These are phyloP conservation scores for Chouioia cunea DNA, from an alignment of 2,888 invertebrate genomes.

Conservation along the genomic window DNA sequence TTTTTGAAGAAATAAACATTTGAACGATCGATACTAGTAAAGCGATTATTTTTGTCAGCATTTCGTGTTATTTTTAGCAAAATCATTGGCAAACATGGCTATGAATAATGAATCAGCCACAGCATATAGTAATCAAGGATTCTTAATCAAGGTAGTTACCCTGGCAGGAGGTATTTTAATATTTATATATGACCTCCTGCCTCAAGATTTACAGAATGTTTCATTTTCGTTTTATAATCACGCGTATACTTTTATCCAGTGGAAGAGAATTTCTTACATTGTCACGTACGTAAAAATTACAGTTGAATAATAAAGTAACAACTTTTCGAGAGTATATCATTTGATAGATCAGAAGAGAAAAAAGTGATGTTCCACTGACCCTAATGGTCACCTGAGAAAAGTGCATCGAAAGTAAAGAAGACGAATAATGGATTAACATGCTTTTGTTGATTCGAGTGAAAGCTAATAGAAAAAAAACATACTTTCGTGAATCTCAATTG, in stretches of 20 bases:
- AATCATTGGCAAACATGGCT: background rate
- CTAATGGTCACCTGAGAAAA: background rate
- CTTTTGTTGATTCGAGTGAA: background rate
- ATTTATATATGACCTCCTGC: no score
- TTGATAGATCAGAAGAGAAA: no score
- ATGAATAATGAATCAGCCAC: background rate
- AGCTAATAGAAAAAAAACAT: background rate
- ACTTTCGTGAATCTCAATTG: background rate
- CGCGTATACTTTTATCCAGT: no score
- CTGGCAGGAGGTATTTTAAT: no score
- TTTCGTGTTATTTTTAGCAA: slow-evolving; percentile 9
- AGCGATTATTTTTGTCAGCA: no score
- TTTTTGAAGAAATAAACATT: background rate
- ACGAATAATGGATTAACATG: background rate
- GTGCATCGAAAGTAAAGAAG: background rate
- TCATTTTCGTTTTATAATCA: no score
- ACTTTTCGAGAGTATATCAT: slow-evolving; percentile 2
- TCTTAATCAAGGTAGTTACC: background rate
- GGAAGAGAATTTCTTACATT: background rate
- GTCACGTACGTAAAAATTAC: slow-evolving; percentile 22
- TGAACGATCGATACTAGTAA: background rate
- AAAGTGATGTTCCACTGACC: slow-evolving; percentile 15
- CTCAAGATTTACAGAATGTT: no score
- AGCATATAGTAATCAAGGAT: slow-evolving; percentile 8
- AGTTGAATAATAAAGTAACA: background rate